A percentile compares a stretch with the other conserved stretches of the same genome.
phyloP scores from a whole-genome alignment of 2,113 vertebrate genomes.

The Chunga burmeisteri region DNA sequence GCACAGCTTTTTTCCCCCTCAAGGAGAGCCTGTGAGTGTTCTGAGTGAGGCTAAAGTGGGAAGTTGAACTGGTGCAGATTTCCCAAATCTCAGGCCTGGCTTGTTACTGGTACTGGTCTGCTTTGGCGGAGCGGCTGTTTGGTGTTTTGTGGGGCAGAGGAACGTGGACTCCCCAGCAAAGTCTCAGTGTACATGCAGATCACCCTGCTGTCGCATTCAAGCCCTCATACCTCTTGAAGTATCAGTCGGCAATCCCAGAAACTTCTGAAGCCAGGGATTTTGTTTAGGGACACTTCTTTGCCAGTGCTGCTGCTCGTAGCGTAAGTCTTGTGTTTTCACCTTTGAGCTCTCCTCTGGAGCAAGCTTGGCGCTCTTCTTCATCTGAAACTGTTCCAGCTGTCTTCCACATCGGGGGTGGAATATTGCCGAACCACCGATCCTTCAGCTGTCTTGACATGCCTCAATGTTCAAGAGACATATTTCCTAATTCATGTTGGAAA shows the following conservation, averaged over 20 bases:
- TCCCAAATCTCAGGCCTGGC: neutral
- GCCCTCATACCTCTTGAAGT: neutral
- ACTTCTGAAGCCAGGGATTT: neutral
- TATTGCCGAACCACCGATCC: neutral
- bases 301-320: neutral
- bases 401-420: neutral
- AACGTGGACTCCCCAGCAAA: fast-evolving
- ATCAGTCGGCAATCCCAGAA: neutral
- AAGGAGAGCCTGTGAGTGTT: neutral
- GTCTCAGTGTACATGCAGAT: neutral
- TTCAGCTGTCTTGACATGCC: constrained; percentile 13
- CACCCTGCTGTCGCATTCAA: fast-evolving
- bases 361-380: neutral
- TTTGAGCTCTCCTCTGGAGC: neutral
- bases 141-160: neutral
- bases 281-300: neutral
- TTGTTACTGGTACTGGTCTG: neutral
- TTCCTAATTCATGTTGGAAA: neutral
- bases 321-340: neutral
- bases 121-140: neutral
- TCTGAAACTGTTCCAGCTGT: neutral
- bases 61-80: neutral
- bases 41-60: neutral
- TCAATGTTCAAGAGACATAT: neutral
- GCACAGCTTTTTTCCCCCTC: neutral